phyloP scores from a whole-genome alignment of 2,113 vertebrate genomes.

The Calonectris borealis region DNA sequence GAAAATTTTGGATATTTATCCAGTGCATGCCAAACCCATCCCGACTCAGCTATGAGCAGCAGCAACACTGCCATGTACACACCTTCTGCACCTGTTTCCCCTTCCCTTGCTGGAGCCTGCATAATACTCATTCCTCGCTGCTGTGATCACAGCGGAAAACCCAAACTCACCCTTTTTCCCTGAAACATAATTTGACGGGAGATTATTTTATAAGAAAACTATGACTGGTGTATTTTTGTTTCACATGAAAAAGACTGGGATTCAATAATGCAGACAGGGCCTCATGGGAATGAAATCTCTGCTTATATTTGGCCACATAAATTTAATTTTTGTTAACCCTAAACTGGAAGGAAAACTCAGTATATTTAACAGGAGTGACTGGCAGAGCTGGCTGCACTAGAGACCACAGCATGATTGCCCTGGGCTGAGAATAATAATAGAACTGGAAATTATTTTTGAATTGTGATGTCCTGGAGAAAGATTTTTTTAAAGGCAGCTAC shows the following conservation, averaged over 20 bases:
- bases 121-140: neutral
- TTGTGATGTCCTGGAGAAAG: conserved; percentile 2
- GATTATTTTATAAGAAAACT: conserved; percentile 4
- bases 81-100: neutral
- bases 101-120: neutral
- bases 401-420: neutral
- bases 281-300: conserved; percentile 40
- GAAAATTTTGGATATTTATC: neutral
- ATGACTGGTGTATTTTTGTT: conserved; percentile 42
- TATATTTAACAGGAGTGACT: neutral
- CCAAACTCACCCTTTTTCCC: neutral
- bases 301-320: conserved; percentile 6
- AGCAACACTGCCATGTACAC: accelerated
- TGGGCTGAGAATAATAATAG: conserved; percentile 38
- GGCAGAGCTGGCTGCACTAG: neutral
- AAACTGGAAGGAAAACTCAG: neutral
- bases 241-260: conserved; percentile 5
- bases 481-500: neutral
- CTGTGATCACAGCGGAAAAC: neutral
- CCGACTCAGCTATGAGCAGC: neutral
- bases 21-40: neutral
- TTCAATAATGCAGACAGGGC: conserved; percentile 27
- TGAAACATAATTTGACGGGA: neutral
- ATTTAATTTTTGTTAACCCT: conserved; percentile 36
- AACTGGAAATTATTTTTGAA: conserved; percentile 50